Evolutionary conservation across 2,888 invertebrate species (phyloP), one percentile per base, ranked within the genome.

Genomic region (Dione vanillae): DNA sequence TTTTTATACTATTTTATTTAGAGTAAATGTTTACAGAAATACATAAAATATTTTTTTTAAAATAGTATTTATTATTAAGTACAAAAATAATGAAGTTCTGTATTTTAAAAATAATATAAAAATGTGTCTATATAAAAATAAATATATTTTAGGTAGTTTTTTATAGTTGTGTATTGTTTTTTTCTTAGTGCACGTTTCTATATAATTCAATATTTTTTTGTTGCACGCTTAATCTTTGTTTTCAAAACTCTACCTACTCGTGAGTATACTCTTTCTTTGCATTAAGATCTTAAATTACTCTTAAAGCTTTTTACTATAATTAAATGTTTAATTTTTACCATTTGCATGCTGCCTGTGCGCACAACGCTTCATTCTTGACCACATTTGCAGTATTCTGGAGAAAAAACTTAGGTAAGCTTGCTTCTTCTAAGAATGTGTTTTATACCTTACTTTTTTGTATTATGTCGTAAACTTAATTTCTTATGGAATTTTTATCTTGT

Each of bases 401-500:
- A 96, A 96, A 94, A 96, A 96, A 95, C 96, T 96, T 94, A 95
- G 96, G 96, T 96, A 95, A 95, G 96, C 85, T 84, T 79, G 80
- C 82, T 81, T 83, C 81, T 78, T 82, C 80, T 71, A 69, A 75
- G 65, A 61, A 65, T 45, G 73, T 71, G 37, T 70, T 59, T 73
- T 70, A n/a, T 72, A 69, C 66, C 65, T 68, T 62, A 54, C 76
- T 73, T 77, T 49, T 78, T 76, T 78, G 0, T 49, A 1, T 76
- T 73, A 66, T 20, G 12, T 76, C 75, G 73, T 76, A 64, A 71
- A 76, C 19, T 41, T 52, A n/a, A 43, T 65, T 41, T 51, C 12
- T 45, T 49, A n/a, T 35, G 56, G 43, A 20, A 43, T 52, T 20
- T 52, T 58, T 71, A 16, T 62, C 67, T 19, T 61, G 19, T 76